These are phyloP conservation scores for Centropus bengalensis DNA, from an alignment of 2,113 vertebrate genomes.

Conservation along the genomic window DNA sequence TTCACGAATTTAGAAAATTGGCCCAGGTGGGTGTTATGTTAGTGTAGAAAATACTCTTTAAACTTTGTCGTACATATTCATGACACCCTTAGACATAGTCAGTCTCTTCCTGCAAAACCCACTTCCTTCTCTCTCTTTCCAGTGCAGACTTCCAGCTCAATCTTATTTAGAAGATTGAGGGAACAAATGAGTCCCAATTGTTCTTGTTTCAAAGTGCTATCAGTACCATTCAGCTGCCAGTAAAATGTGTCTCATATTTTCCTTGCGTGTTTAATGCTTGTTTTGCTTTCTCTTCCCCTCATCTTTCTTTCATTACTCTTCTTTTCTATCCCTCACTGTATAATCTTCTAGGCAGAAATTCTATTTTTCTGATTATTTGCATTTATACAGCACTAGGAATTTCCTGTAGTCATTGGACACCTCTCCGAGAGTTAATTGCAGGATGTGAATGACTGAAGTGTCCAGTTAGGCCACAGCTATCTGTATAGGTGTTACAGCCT, in stretches of 20 bases:
- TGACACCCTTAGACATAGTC: constrained; percentile 40
- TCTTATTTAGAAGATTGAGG: neutral
- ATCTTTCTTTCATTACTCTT: neutral
- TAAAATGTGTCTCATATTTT: neutral
- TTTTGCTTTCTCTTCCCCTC: neutral
- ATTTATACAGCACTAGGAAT: neutral
- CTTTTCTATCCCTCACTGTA: neutral
- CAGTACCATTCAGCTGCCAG: neutral
- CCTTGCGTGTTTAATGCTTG: neutral
- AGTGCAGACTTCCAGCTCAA: neutral
- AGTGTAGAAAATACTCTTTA: constrained; percentile 26
- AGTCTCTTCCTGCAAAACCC: constrained; percentile 20
- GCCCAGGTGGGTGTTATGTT: constrained; percentile 8
- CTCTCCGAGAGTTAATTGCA: neutral
- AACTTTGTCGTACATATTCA: constrained; percentile 20
- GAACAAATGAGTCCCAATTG: neutral
- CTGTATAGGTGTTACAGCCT: neutral
- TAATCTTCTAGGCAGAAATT: neutral
- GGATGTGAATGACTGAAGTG: neutral
- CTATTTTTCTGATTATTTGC: neutral
- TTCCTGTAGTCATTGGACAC: neutral
- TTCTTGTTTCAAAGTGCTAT: neutral
- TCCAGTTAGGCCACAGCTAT: neutral
- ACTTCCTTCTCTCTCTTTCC: neutral
- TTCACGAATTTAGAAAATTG: constrained; percentile 41